Base-by-base conservation (phyloP, 2,113 vertebrate genomes). In the Pogonocichla stellata region DNA sequence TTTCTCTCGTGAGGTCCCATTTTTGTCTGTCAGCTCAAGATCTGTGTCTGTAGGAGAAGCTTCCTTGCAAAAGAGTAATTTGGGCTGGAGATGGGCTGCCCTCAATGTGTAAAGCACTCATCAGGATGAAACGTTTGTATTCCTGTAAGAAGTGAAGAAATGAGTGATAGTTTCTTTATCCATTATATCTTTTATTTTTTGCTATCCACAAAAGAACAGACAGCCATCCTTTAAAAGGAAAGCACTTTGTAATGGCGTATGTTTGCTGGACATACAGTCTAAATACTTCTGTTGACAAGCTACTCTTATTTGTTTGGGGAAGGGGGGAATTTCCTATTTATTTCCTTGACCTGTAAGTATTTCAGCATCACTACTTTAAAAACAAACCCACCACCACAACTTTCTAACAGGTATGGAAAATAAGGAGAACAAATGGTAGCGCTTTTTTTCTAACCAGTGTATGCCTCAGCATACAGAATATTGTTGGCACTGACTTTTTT, bases 161-260 rank as follows among this genome's bases (percentile, higher is more conserved):
- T 69, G 50, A 96, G 56, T 62, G 80, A 69, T 73, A n/a, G 34
- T 88, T 92, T 65, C 85, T 90, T 51, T 72, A 87, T 71, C 66
- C 40, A 33, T 58, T 56, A 7, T 19, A 60, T 74, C 36, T 81
- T 82, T 95, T 85, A 4, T 29, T 89, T 93, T 71, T 91, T 67
- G 66, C 34, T 43, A 26, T 83, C 43, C 72, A 78, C 90, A 56
- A 38, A 85, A 66, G 69, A 86, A 34, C 64, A 91, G 80, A 60
- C 79, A 94, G 70, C 64, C 25, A 51, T 95, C 95, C 62, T 92
- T 92, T 83, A 80, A 95, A 94, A 92, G 80, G 77, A 95, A 95
- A 96, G 72, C 92, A 87, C 64, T 95, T 90, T 48, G 79, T 62
- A 42, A 88, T 74, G 88, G 89, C 13, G 33, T 47, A 2, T 69